These are phyloP conservation scores for Sphaerodactylus townsendi DNA, from an alignment of 2,113 vertebrate genomes.

Conservation along the genomic window DNA sequence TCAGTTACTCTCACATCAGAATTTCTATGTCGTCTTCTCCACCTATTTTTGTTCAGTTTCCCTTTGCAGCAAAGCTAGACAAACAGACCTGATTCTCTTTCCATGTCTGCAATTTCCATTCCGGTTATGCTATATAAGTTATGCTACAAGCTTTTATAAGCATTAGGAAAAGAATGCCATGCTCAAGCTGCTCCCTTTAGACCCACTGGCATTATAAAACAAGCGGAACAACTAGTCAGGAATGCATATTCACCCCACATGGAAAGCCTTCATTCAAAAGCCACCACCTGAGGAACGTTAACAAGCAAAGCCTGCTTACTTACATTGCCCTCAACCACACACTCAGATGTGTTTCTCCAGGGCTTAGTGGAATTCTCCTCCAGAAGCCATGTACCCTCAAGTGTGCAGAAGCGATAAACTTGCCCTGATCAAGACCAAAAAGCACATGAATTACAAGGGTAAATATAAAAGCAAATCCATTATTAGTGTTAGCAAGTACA, in stretches of 20 bases:
- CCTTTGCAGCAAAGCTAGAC: background rate
- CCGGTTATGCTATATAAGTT: no score
- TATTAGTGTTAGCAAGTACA: background rate
- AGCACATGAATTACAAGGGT: rapidly evolving
- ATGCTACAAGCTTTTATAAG: background rate
- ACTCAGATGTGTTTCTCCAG: constrained; percentile 80
- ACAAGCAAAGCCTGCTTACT: background rate
- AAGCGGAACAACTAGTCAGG: background rate
- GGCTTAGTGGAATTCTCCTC: constrained; percentile 74
- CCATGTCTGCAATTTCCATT: background rate
- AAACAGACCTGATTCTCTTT: background rate
- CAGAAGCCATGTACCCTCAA: constrained; percentile 74
- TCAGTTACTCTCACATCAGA: background rate
- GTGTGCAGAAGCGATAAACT: constrained; percentile 78
- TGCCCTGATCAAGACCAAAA: constrained; percentile 63
- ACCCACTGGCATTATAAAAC: background rate
- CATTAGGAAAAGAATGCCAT: background rate
- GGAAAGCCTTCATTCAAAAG: background rate
- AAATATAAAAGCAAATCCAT: rapidly evolving
- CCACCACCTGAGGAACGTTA: background rate
- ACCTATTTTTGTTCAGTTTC: background rate
- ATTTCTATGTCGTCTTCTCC: background rate
- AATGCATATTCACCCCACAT: background rate
- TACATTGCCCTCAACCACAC: constrained; percentile 68
- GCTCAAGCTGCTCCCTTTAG: background rate